A percentile compares a stretch with the other conserved stretches of the same genome.
These are phyloP conservation scores for Tupaia chinensis DNA, from an alignment of 2,113 vertebrate genomes.

Conservation along the genomic window DNA sequence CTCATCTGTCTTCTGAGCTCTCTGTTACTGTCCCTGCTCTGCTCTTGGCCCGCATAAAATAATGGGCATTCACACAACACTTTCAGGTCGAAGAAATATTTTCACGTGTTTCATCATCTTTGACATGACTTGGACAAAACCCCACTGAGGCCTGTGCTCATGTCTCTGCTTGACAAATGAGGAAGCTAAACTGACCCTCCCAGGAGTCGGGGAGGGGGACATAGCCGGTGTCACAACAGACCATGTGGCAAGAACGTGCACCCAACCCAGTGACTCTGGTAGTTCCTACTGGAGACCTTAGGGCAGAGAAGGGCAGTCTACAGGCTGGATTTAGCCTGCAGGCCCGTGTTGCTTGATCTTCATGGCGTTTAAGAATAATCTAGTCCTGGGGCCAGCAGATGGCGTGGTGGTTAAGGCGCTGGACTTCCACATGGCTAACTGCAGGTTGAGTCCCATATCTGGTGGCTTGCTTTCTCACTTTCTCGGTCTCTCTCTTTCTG, in stretches of 20 bases:
- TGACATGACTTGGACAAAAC: not conserved
- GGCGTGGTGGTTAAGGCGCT: too few relatives aligned
- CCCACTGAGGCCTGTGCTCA: not conserved
- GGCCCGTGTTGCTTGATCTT: not conserved
- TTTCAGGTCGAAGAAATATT: not conserved
- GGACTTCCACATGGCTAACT: too few relatives aligned
- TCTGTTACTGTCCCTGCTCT: not conserved
- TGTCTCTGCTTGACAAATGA: not conserved
- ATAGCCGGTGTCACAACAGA: slow-evolving; percentile 4
- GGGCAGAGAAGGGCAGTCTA: not conserved
- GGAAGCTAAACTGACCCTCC: slow-evolving; percentile 44
- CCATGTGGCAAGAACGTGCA: not conserved
- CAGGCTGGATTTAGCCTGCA: not conserved
- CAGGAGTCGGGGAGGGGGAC: not conserved
- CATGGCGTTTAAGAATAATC: slow-evolving; percentile 7
- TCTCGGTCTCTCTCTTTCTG: too few relatives aligned
- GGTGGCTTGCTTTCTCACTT: too few relatives aligned
- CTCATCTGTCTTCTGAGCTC: not conserved
- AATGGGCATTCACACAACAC: not conserved
- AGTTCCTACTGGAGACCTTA: not conserved
- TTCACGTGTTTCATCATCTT: not conserved
- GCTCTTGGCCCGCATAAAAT: not conserved
- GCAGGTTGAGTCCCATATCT: too few relatives aligned
- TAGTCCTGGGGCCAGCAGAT: too few relatives aligned
- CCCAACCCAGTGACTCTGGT: not conserved